These are phyloP conservation scores for Ctena decussata DNA, from an alignment of 2,888 invertebrate genomes.

Conservation along the genomic window DNA sequence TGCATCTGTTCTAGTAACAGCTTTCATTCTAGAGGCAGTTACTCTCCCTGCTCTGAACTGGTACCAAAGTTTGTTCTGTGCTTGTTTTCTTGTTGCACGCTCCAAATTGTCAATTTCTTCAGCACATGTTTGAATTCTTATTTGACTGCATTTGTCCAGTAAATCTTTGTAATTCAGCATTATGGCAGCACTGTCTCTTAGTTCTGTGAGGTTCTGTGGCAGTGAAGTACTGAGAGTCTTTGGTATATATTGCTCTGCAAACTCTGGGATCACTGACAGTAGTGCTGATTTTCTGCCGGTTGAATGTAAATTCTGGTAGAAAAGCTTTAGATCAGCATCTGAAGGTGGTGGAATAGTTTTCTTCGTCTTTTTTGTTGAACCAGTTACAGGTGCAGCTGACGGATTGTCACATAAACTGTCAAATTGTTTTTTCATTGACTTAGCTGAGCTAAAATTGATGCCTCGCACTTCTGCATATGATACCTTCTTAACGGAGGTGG, in stretches of 20 bases:
- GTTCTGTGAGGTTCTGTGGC: background rate
- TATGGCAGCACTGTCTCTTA: background rate
- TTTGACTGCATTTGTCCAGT: background rate
- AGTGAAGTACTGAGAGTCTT: background rate
- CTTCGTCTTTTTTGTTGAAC: background rate
- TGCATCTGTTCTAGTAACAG: background rate
- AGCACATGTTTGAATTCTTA: background rate
- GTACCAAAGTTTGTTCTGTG: constrained; percentile 33
- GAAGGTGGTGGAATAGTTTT: background rate
- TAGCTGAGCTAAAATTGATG: constrained; percentile 20
- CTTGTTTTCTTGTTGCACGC: constrained; percentile 16
- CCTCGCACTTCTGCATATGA: background rate
- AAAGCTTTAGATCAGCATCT: background rate
- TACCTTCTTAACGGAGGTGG: background rate
- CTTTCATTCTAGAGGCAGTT: constrained; percentile 24
- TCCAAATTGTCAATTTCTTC: background rate
- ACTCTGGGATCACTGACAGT: background rate
- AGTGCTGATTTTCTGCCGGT: constrained; percentile 2
- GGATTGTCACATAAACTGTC: background rate
- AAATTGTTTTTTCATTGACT: constrained; percentile 11
- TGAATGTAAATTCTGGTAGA: constrained; percentile 5
- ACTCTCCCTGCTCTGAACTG: constrained; percentile 32
- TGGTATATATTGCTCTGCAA: constrained; percentile 12
- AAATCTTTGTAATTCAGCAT: background rate
- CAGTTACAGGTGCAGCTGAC: background rate